A percentile compares a stretch with the other conserved stretches of the same genome.
Conservation (phyloP, 64 coral and sea anemone species). For the Stichodactyla helianthus region DNA sequence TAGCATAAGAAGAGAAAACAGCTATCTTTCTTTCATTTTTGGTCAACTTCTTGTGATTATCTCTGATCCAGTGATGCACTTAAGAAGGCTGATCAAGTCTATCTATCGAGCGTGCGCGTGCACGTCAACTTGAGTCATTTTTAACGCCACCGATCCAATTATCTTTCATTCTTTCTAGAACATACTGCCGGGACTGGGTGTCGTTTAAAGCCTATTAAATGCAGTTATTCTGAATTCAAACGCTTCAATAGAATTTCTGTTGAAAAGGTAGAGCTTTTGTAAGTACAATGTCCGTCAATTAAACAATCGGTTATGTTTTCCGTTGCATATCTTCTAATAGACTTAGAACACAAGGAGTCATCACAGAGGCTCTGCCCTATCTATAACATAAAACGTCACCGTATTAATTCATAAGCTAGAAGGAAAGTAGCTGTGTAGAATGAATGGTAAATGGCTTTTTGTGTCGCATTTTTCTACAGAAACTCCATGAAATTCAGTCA, state of each 20-base stretch:
- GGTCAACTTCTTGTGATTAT: background rate
- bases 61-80: background rate
- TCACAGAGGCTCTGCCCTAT: background rate
- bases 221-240: background rate
- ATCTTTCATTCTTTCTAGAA: background rate
- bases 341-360: background rate
- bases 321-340: background rate
- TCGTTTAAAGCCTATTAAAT: background rate
- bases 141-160: background rate
- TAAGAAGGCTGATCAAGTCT: background rate
- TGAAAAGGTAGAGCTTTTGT: background rate
- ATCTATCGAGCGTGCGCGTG: background rate
- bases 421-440: background rate
- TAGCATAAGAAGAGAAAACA: background rate
- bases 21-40: background rate
- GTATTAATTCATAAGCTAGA: too few species aligned
- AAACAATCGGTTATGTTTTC: constrained; percentile 2
- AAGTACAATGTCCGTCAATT: background rate
- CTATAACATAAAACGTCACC: background rate
- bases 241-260: background rate
- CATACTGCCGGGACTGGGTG: background rate
- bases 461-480: background rate
- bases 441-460: background rate
- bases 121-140: background rate
- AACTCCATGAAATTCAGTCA: background rate